phyloP scores from a whole-genome alignment of 2,888 invertebrate species.

The Artemia sinica region DNA sequence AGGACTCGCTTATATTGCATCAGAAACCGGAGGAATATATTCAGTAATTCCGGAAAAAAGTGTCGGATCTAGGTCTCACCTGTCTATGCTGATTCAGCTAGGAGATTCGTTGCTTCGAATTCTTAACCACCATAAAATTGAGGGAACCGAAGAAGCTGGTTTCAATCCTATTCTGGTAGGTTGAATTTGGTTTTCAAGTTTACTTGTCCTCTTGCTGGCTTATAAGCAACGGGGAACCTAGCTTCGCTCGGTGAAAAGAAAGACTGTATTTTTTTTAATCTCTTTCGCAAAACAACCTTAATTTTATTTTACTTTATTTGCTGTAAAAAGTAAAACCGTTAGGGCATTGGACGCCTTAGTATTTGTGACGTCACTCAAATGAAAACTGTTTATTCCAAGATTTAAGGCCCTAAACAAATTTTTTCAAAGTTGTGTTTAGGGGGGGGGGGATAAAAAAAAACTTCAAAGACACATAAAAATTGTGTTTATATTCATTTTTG shows the following conservation, averaged over 20 bases:
- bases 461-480: too few species aligned
- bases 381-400: too few species aligned
- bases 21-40: neutral
- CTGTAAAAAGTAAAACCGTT: too few species aligned
- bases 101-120: neutral
- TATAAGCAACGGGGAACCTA: neutral
- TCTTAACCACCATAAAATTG: conserved; percentile 2
- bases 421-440: neutral
- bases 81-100: conserved; percentile 9
- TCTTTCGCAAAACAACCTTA: too few species aligned
- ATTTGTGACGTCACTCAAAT: too few species aligned
- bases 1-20: neutral
- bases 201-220: neutral
- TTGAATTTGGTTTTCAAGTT: neutral
- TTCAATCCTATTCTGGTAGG: neutral
- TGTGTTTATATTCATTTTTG: too few species aligned
- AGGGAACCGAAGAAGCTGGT: conserved; percentile 11
- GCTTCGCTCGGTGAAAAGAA: neutral
- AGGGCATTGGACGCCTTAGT: too few species aligned
- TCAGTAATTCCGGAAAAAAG: neutral
- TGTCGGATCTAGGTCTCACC: neutral
- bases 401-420: too few species aligned
- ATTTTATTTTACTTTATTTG: too few species aligned
- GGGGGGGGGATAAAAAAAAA: neutral
- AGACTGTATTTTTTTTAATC: neutral